phyloP scores from a whole-genome alignment of 2,888 invertebrate genomes.

The Lithophane semibrunnea region DNA sequence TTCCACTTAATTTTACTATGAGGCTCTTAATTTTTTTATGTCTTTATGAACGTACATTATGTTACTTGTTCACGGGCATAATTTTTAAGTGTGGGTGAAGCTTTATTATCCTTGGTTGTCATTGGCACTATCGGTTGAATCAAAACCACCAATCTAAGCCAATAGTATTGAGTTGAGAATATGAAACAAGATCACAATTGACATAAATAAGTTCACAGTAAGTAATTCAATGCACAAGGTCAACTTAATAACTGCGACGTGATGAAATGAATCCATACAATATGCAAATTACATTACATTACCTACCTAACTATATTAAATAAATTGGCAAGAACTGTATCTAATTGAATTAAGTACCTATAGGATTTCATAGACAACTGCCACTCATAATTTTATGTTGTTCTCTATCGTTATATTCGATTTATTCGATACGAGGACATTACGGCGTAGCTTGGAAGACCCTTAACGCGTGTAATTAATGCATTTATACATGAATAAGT shows the following conservation, averaged over 20 bases:
- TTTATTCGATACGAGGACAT: not conserved
- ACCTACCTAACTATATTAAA: not conserved
- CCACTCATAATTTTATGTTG: not conserved
- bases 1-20: constrained; percentile 68
- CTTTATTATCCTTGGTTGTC: not conserved
- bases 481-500: not conserved
- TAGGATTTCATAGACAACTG: constrained; percentile 9
- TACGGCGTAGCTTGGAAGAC: not conserved
- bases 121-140: not conserved
- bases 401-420: not conserved
- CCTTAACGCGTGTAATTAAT: not conserved
- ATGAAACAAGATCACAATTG: constrained; percentile 29
- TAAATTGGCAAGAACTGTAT: constrained; percentile 3
- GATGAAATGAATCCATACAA: constrained; percentile 15
- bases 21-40: constrained; percentile 40
- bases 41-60: not conserved
- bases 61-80: not conserved
- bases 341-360: constrained; percentile 8
- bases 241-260: constrained; percentile 7
- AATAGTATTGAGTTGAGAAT: constrained; percentile 5
- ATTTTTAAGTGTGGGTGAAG: constrained; percentile 2
- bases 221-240: constrained; percentile 21
- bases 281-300: constrained; percentile 11
- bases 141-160: not conserved
- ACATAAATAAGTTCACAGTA: constrained; percentile 3